Conservation (phyloP, 2,888 invertebrate species). For the Drosophila helvetica region DNA sequence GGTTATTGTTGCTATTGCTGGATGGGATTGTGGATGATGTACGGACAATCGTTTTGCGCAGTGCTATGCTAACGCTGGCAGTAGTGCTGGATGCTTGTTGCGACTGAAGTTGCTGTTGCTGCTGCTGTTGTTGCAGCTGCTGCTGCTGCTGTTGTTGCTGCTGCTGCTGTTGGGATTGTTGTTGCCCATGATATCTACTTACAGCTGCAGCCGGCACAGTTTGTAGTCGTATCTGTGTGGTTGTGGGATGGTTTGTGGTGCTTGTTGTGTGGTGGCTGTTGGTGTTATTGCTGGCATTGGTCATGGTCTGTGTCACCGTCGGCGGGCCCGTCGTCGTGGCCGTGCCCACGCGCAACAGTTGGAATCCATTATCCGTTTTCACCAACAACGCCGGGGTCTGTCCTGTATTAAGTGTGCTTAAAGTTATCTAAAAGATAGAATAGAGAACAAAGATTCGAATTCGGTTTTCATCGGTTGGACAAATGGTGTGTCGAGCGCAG, state of each 20-base stretch:
- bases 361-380: slow-evolving; percentile 98
- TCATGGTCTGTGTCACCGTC: slow-evolving; percentile 83
- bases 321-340: slow-evolving; percentile 87
- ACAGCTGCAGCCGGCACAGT: slow-evolving; percentile 94
- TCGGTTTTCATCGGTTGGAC: slow-evolving; percentile 43
- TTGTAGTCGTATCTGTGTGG: slow-evolving; percentile 92
- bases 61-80: slow-evolving; percentile 84
- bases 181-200: slow-evolving; percentile 88
- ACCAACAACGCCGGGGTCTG: slow-evolving; percentile 95
- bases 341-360: slow-evolving; percentile 94
- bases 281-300: slow-evolving; percentile 80
- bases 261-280: slow-evolving; percentile 69
- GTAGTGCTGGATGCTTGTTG: slow-evolving; percentile 63
- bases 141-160: slow-evolving; percentile 59
- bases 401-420: slow-evolving; percentile 94
- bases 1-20: slow-evolving; percentile 68
- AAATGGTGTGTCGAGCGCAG: slow-evolving; percentile 29
- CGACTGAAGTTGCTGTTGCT: slow-evolving; percentile 55
- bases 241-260: slow-evolving; percentile 85
- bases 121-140: slow-evolving; percentile 52
- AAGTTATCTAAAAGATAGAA: slow-evolving; percentile 89
- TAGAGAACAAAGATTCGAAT: slow-evolving; percentile 43
- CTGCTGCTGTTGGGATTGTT: slow-evolving; percentile 69
- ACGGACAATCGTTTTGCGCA: slow-evolving; percentile 86
- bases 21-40: slow-evolving; percentile 79